phyloP scores from a whole-genome alignment of 2,797 vertebrate species.

The Okamejei kenojei region DNA sequence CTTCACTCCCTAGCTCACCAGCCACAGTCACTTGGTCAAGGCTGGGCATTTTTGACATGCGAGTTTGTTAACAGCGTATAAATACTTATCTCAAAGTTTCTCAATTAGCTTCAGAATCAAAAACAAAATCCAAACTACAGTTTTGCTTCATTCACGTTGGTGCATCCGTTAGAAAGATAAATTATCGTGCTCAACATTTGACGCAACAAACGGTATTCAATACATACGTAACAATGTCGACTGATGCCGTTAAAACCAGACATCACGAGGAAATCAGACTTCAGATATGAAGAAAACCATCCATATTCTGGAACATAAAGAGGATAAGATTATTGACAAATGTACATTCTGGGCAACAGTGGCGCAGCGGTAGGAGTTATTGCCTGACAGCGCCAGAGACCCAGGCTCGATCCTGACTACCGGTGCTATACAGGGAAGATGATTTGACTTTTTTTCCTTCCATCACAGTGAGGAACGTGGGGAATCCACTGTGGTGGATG shows the following conservation, averaged over 20 bases:
- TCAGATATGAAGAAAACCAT: neutral
- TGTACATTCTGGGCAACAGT: no score
- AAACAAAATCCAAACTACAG: neutral
- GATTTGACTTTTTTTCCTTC: no score
- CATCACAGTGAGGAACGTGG: no score
- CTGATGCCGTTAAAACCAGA: neutral
- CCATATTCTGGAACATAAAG: slow-evolving; percentile 20
- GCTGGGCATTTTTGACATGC: neutral
- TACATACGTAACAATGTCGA: neutral
- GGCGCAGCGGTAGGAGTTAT: no score
- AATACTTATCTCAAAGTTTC: neutral
- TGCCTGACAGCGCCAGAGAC: no score
- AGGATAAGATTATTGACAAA: slow-evolving; percentile 15
- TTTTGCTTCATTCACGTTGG: neutral
- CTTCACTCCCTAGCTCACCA: neutral
- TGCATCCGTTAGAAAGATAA: neutral
- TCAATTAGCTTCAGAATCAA: neutral
- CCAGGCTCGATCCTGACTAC: no score
- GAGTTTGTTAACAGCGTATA: no score
- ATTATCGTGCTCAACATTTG: neutral
- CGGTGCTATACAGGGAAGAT: no score
- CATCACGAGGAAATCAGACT: slow-evolving; percentile 5
- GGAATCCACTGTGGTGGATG: no score
- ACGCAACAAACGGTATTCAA: neutral
- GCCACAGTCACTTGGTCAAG: neutral